Evolutionary conservation across 2,797 vertebrate genomes (phyloP), one percentile per base, ranked within the genome.

Genomic region (Clarias platycephalus): DNA sequence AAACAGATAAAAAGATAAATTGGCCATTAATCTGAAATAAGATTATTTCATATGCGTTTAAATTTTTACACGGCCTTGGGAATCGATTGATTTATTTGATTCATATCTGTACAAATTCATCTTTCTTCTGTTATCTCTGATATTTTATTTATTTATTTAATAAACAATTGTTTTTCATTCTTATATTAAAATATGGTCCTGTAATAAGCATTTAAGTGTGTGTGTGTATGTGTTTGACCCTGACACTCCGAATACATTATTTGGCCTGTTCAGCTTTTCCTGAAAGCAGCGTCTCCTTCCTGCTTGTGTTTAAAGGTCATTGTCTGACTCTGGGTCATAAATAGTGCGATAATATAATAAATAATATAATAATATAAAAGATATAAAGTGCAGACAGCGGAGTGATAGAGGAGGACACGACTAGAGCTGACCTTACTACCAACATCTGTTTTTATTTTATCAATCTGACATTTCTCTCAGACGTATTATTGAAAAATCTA

Each of bases 341-440:
- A 55, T 49, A 72, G 44, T 55, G 28, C 28, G 71, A 74, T 74
- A 44, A 64, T 64, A 81, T 79, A 66, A n/a, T 79, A 83, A 78
- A 71, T 75, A 53, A 74, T 74, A 74, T 18, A 72, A 53, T 53
- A 74, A 28, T 55, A 53, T 53, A 28, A 20, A 74, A 70, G 10
- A 49, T 49, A 49, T n/a, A 72, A 26, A 49, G 70, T n/a, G 37
- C 5, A 71, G 13, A 24, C 10, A 10, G 37, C 5, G 2, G 68
- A 71, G 37, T 71, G 40, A 49, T 49, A 40, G 70, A 72, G 37
- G 37, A n/a, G 1, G 70, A 26, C 1, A 15, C 8, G n/a, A 53
- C 13, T 18, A 18, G n/a, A 55, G 15, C 71, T 55, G 71, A 74
- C 71, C 71, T 74, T 18, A 74, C 44, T 72, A 74, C 16, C n/a